Evolutionary conservation across 2,797 vertebrate genomes (phyloP).

Genomic region (Vultur gryphus): DNA sequence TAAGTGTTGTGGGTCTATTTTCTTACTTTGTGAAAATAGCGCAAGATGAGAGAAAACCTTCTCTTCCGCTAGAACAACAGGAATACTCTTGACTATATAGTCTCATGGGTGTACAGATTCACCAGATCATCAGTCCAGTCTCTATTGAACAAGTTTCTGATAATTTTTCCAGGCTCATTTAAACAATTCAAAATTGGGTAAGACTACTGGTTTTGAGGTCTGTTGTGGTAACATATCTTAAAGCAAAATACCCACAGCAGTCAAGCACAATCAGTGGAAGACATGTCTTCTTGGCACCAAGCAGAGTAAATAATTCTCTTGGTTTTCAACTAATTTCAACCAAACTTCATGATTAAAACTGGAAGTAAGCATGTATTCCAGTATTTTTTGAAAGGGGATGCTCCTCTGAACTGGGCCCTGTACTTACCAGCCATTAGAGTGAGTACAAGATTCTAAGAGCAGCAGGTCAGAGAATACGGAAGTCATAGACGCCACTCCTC

Average conservation of each 20-base stretch:
- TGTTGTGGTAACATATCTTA: not conserved
- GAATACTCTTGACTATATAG: not conserved
- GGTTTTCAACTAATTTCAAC: not conserved
- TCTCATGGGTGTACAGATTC: not conserved
- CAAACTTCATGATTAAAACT: not conserved
- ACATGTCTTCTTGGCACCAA: not conserved
- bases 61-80: not conserved
- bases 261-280: not conserved
- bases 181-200: not conserved
- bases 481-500: not conserved
- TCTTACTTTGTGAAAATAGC: not conserved
- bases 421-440: not conserved
- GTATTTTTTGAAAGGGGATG: not conserved
- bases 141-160: not conserved
- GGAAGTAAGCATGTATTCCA: not conserved
- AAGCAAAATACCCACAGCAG: not conserved
- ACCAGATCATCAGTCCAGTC: not conserved
- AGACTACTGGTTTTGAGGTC: not conserved
- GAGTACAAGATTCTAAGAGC: not conserved
- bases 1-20: constrained; percentile 13
- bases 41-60: not conserved
- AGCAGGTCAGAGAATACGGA: not conserved
- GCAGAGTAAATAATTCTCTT: not conserved
- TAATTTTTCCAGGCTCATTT: not conserved
- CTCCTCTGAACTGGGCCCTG: not conserved